phyloP scores from a whole-genome alignment of 2,797 vertebrate genomes.

The Picus viridis region DNA sequence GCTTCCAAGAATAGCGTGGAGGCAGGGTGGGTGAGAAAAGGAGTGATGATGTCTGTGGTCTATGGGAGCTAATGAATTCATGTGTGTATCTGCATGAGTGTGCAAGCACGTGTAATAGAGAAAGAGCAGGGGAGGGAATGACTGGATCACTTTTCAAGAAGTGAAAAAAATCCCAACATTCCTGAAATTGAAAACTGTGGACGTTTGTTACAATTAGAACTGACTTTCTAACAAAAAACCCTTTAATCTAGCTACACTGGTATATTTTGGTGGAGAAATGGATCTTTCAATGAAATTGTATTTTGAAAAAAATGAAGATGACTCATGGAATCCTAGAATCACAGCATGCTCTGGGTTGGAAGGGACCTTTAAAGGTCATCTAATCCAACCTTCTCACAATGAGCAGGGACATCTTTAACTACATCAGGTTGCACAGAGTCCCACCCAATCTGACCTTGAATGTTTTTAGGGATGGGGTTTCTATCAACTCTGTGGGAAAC shows the following conservation, averaged over 20 bases:
- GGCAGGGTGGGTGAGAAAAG: neutral
- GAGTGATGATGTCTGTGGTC: neutral
- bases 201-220: neutral
- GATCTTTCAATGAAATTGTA: neutral
- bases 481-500: no score
- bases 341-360: no score
- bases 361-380: no score
- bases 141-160: neutral
- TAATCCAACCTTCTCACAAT: no score
- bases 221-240: neutral
- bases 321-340: neutral
- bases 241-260: neutral
- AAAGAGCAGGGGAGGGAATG: neutral
- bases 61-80: neutral
- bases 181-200: neutral
- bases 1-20: neutral
- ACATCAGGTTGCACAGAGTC: no score
- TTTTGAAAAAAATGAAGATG: neutral
- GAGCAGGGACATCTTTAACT: no score
- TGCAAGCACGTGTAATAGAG: neutral
- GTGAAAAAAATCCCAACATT: neutral
- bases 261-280: neutral
- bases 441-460: no score
- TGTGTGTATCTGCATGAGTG: neutral
- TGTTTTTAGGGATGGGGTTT: no score